phyloP scores from a whole-genome alignment of 1,140 invertebrate species.

The Euura lappo region DNA sequence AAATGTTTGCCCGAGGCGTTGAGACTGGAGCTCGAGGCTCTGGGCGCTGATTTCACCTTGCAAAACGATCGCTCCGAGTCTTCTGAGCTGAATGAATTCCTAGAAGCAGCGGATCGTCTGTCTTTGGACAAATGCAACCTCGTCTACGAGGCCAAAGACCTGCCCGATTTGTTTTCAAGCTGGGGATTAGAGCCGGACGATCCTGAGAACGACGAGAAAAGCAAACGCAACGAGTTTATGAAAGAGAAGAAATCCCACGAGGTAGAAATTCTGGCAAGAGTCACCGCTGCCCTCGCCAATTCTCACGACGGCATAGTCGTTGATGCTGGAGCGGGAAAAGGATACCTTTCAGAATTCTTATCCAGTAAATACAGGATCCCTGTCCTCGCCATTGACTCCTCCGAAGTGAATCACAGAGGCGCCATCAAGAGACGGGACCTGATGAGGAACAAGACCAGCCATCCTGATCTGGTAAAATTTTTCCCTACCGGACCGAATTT shows the following conservation, averaged over 20 bases:
- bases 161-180: neutral
- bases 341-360: conserved; percentile 79
- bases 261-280: conserved; percentile 66
- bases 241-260: conserved; percentile 84
- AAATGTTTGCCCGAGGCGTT: conserved; percentile 64
- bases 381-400: conserved; percentile 82
- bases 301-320: conserved; percentile 60
- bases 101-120: conserved; percentile 31
- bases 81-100: conserved; percentile 32
- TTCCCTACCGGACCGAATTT: neutral
- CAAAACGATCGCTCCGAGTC: neutral
- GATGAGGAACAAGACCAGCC: conserved; percentile 58
- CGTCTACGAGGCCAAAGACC: conserved; percentile 24
- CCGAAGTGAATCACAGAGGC: conserved; percentile 66
- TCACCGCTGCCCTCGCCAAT: conserved; percentile 41
- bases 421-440: conserved; percentile 67
- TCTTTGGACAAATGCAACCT: conserved; percentile 34
- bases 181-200: conserved; percentile 9
- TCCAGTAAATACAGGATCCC: conserved; percentile 73
- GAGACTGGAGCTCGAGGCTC: conserved; percentile 59
- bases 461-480: conserved; percentile 31
- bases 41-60: conserved; percentile 44
- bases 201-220: conserved; percentile 11
- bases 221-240: conserved; percentile 67
- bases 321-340: conserved; percentile 87